Evolutionary conservation across 2,888 invertebrate species (phyloP).

Genomic region (Daptonema setosum): DNA sequence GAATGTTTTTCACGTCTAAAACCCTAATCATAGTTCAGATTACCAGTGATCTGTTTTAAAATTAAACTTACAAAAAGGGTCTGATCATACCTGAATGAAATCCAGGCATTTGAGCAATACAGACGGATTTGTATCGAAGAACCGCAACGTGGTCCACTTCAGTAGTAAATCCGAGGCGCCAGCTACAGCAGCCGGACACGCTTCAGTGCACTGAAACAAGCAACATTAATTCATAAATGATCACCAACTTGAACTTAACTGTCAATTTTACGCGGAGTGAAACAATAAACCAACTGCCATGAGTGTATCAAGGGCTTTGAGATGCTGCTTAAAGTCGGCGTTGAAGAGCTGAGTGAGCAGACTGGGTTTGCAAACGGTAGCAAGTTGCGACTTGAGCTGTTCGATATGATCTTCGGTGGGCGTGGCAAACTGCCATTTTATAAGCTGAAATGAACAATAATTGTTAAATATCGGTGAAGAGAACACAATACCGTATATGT

Average conservation of each 20-base stretch:
- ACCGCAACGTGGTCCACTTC: conserved; percentile 83
- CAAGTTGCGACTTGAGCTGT: conserved; percentile 71
- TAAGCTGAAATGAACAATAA: conserved; percentile 10
- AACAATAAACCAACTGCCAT: conserved; percentile 39
- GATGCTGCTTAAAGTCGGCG: conserved; percentile 72
- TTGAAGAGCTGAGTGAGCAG: conserved; percentile 79
- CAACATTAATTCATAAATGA: not conserved
- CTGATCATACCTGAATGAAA: conserved; percentile 51
- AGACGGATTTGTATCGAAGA: conserved; percentile 95
- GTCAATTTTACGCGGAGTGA: not conserved
- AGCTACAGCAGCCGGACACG: conserved; percentile 51
- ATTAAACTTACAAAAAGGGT: too few relatives aligned
- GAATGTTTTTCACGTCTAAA: too few relatives aligned
- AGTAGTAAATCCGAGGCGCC: conserved; percentile 79
- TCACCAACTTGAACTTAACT: not conserved
- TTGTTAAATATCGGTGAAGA: too few relatives aligned
- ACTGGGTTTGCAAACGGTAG: conserved; percentile 62
- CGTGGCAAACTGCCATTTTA: conserved; percentile 46
- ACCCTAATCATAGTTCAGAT: too few relatives aligned
- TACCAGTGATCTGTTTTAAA: too few relatives aligned
- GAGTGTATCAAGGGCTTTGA: conserved; percentile 76
- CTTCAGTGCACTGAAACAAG: not conserved
- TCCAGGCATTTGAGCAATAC: conserved; percentile 84
- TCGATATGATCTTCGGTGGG: conserved; percentile 83
- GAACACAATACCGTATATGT: too few relatives aligned